Evolutionary conservation across 92 coral and sea anemone genomes (phyloP), one percentile per base, ranked within the genome.

Genomic region (Chrysogorgia sp.): DNA sequence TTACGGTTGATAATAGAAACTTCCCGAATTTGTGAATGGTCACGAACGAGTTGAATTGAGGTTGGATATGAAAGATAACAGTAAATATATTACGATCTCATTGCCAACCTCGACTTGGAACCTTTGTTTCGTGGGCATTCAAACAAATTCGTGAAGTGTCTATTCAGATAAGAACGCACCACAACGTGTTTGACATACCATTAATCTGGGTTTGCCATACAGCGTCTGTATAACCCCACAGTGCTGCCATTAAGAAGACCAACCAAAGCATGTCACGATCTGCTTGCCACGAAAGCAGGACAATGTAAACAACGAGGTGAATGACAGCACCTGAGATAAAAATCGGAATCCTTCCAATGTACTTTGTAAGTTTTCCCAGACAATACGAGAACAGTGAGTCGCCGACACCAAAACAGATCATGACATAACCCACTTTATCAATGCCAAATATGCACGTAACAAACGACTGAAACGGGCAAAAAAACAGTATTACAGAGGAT

Each of bases 171-270:
- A n/a, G n/a, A n/a, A n/a, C n/a, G n/a, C n/a, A n/a, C n/a, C n/a
- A n/a, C n/a, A n/a, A n/a, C n/a, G n/a, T 20, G 17, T 2, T 65
- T 49, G 26, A 71, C 88, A 58, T 81, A 94, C 98, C 98, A 52
- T 94, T 94, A 49, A 89, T 94, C 82, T 94, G 98, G 0, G 98
- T 94, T 66, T 94, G 98, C 98, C 98, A 94, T 43, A 94, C 92
- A 4, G 98, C 98, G 48, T 94, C 98, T 69, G 97, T 89, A 79
- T 89, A 94, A 8, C 98, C 98, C 83, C 88, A 83, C 59, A 91
- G 58, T 7, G 97, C 98, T 10, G 97, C 97, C 40, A 91, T 57
- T n/a, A 94, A 81, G 83, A 89, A 94, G 60, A 80, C 92, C 62
- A 94, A 91, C 92, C 96, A 91, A 48, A 94, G 25, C 83, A 87